A percentile compares a stretch with the other conserved stretches of the same genome.
phyloP scores from a whole-genome alignment of 2,113 vertebrate genomes.

The Gymnogyps californianus region DNA sequence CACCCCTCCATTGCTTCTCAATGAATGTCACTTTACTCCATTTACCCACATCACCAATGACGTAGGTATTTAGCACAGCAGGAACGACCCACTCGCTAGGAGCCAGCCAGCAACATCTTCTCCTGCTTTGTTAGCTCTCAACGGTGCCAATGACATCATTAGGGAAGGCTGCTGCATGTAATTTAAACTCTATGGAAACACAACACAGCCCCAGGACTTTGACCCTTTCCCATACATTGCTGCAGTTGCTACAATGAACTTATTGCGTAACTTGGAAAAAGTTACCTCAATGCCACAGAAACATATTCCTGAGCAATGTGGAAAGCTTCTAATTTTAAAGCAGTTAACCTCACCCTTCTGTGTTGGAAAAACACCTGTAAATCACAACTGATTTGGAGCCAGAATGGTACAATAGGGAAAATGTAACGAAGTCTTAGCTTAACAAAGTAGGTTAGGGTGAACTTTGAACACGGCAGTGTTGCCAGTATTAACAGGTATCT shows the following conservation, averaged over 20 bases:
- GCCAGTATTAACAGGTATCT: background rate
- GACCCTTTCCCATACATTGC: background rate
- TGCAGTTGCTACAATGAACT: background rate
- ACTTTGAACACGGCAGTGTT: background rate
- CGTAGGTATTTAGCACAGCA: background rate
- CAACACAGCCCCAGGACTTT: background rate
- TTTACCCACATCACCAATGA: background rate
- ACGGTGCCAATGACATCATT: background rate
- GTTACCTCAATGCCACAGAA: background rate
- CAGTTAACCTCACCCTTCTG: background rate
- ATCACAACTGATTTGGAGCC: background rate
- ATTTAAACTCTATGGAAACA: constrained; percentile 26
- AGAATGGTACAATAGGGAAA: background rate
- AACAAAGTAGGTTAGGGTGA: background rate
- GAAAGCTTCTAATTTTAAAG: constrained; percentile 9
- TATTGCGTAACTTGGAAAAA: background rate
- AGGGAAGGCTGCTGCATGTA: background rate
- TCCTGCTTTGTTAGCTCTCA: background rate
- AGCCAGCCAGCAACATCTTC: background rate
- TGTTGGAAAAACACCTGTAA: background rate
- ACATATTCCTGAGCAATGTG: background rate
- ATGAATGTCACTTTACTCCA: background rate
- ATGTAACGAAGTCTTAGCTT: background rate
- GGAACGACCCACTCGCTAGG: fast-evolving
- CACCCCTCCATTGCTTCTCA: background rate